These are phyloP conservation scores for Chaenogobius annularis DNA, from an alignment of 2,113 vertebrate genomes.

Conservation along the genomic window DNA sequence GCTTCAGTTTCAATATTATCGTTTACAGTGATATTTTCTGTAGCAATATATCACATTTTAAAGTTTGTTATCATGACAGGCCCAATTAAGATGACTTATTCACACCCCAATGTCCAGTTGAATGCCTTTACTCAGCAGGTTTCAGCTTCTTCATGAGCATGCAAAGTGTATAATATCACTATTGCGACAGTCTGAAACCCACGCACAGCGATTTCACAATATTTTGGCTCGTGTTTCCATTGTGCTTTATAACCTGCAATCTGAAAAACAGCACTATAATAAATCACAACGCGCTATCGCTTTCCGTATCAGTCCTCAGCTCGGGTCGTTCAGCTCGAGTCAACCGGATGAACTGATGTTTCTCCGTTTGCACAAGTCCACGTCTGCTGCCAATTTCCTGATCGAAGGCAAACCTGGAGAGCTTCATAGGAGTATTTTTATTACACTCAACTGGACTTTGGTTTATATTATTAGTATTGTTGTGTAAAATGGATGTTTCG, in stretches of 20 bases:
- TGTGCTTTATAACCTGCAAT: background rate
- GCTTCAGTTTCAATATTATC: no score
- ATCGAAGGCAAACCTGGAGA: no score
- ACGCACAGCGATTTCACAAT: background rate
- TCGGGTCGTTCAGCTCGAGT: slow-evolving; percentile 9
- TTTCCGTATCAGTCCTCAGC: background rate
- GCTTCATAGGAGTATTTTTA: background rate
- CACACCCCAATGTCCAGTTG: no score
- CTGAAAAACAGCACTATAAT: background rate
- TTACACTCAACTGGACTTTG: background rate
- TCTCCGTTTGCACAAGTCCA: slow-evolving; percentile 13
- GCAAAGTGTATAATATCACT: no score
- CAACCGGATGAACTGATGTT: slow-evolving; percentile 14
- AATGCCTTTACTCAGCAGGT: no score
- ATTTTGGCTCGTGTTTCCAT: background rate
- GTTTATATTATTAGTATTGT: background rate
- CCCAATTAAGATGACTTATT: no score
- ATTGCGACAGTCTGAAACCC: no score
- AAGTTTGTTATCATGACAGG: no score
- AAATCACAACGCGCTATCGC: background rate
- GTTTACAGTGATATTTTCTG: no score
- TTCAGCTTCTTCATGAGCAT: no score
- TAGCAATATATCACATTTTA: no score
- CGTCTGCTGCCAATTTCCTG: background rate
- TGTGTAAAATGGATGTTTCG: slow-evolving; percentile 4